Evolutionary conservation across 2,797 vertebrate genomes (phyloP), one percentile per base, ranked within the genome.

Genomic region (Toxotes lorentzi): DNA sequence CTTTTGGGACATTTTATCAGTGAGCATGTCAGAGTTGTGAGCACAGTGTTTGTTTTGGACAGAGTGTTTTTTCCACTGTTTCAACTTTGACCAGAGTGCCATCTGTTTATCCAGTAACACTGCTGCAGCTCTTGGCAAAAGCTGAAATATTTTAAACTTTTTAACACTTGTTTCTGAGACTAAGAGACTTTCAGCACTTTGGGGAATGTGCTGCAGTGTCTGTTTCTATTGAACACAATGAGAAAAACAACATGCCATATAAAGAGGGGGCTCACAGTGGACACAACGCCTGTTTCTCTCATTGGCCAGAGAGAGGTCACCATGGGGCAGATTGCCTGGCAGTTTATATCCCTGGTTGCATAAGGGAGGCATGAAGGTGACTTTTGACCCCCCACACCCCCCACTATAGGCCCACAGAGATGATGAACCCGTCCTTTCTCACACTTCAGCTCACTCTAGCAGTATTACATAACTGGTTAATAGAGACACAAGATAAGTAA

Each of bases 401-500:
- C 40, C 57, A 4, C 9, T 65, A 27, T 56, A 51, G 41, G 24
- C 64, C 51, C n/a, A 59, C 50, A 56, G 27, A 70, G 57, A 78
- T 69, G 68, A 80, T 79, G 43, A 76, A 62, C 53, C 17, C 21
- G 4, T 73, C 14, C 70, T 50, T 63, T 57, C 53, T 76, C 59
- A 75, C n/a, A 56, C 10, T 43, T 61, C 13, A 56, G 17, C 34
- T 79, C 56, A 70, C 45, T 67, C 19, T 11, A 62, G 45, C 45
- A 48, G 35, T 41, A 70, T 93, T 91, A 47, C 50, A 65, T 89
- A 90, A 89, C 72, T 73, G 56, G 53, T 79, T 66, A 79, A 82
- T 54, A 56, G 2, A 76, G 47, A 80, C 64, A 73, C 24, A 56
- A 51, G 80, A 73, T 73, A 62, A 88, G 78, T 72, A 16, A 85